Evolutionary conservation across 2,113 vertebrate genomes (phyloP), one percentile per base, ranked within the genome.

Genomic region (Illadopsis cleaveri): DNA sequence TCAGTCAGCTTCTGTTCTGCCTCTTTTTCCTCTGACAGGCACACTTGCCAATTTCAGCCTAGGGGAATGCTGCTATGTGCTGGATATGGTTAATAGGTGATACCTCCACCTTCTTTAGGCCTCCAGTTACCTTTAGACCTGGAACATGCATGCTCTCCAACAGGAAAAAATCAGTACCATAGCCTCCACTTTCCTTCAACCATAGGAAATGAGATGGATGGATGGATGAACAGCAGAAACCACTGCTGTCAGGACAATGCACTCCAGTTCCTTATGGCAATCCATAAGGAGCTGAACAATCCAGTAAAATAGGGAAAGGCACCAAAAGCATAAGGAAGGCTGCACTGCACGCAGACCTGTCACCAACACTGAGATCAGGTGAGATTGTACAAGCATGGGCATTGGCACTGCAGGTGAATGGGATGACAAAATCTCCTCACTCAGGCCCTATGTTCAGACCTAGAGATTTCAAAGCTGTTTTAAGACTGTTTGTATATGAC

Each of bases 1-100:
- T 93, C 79, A 76, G 75, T 45, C 75, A 72, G 80, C 76, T 92
- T 30, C 68, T 73, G 42, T 58, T 77, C 68, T 83, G 68, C 42
- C 54, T 86, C 87, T n/a, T 88, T 45, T 42, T 89, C 64, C 70
- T 72, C 48, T 47, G 24, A 38, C 38, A 37, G 76, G 47, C 58
- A 90, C 45, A 62, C 27, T 68, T 73, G 21, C 50, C 42, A 58
- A 1, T 66, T 80, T 58, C 62, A 92, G 48, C 66, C 37, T 45
- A 33, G 53, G 69, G 66, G 48, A 88, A 48, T 3, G 4, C 31
- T 60, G 21, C 28, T 42, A 45, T 42, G 45, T 62, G 68, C 68
- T 83, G 51, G 20, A 25, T 50, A 38, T 35, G 25, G 85, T 57
- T 48, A 86, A 82, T 0, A 57, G 66, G 17, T 56, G 75, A 82